A percentile compares a stretch with the other conserved stretches of the same genome.
phyloP scores from a whole-genome alignment of 2,113 vertebrate species.

The Oostethus manadensis region DNA sequence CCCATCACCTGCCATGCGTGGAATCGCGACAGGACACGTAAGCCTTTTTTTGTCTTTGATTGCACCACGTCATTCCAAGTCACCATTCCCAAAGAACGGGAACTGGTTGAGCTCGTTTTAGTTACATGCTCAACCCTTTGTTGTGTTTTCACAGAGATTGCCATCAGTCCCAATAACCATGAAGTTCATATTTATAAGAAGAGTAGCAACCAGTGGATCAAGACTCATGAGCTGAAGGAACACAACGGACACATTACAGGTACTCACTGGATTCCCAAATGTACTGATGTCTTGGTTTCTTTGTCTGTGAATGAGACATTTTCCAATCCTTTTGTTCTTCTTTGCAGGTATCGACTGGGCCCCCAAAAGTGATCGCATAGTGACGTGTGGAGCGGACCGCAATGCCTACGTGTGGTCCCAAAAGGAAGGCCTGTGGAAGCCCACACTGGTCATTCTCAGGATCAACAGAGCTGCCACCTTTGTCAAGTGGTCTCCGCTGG shows the following conservation, averaged over 20 bases:
- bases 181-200: conserved; percentile 99
- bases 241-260: conserved; percentile 99
- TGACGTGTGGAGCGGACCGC: conserved; percentile 95
- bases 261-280: conserved; percentile 39
- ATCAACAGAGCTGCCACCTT: conserved; percentile 97
- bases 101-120: conserved; percentile 30
- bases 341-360: conserved; percentile 94
- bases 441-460: conserved; percentile 94
- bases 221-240: conserved; percentile 94
- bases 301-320: not conserved
- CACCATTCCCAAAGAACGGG: not conserved
- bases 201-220: conserved; percentile 92
- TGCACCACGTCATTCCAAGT: not conserved
- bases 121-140: not conserved
- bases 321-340: not conserved
- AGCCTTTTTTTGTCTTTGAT: conserved; percentile 42
- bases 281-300: not conserved
- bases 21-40: conserved; percentile 96
- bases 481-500: conserved; percentile 96
- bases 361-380: conserved; percentile 96
- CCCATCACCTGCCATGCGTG: conserved; percentile 99
- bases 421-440: conserved; percentile 96
- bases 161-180: conserved; percentile 97
- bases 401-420: conserved; percentile 99
- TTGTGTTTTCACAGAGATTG: conserved; percentile 78